A percentile compares a stretch with the other conserved stretches of the same genome.
These are phyloP conservation scores for Herminia tarsipennalis DNA, from an alignment of 2,888 invertebrate species.

Conservation along the genomic window DNA sequence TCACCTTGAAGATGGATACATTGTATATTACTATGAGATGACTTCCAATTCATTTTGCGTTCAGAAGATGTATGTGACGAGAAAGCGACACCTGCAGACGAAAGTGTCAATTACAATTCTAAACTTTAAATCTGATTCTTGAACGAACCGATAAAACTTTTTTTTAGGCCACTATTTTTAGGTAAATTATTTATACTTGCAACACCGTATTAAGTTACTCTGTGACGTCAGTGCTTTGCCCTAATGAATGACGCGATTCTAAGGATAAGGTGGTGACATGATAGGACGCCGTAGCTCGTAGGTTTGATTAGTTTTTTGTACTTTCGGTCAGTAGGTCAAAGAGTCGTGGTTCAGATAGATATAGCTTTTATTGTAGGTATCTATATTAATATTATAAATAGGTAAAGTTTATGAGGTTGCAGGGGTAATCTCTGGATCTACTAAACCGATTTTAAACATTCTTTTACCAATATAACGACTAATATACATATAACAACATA, in stretches of 20 bases:
- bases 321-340: constrained; percentile 53
- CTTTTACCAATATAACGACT: too few relatives aligned
- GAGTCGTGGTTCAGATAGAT: constrained; percentile 18
- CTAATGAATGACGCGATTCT: constrained; percentile 56
- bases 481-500: too few relatives aligned
- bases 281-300: constrained; percentile 46
- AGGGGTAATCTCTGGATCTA: neutral
- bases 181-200: too few relatives aligned
- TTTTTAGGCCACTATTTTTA: too few relatives aligned
- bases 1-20: too few relatives aligned
- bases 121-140: too few relatives aligned
- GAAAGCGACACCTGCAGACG: too few relatives aligned
- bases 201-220: constrained; percentile 22
- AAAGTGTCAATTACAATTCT: too few relatives aligned
- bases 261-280: constrained; percentile 38
- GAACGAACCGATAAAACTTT: neutral
- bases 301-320: constrained; percentile 50
- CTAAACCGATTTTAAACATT: too few relatives aligned
- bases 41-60: too few relatives aligned
- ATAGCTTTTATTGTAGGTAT: neutral
- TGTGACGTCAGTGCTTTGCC: constrained; percentile 33
- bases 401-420: constrained; percentile 9
- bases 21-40: neutral
- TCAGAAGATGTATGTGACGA: too few relatives aligned
- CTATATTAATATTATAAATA: neutral